A percentile compares a stretch with the other conserved stretches of the same genome.
Conservation (phyloP, 2,888 invertebrate species). For the Maniola hyperantus region DNA sequence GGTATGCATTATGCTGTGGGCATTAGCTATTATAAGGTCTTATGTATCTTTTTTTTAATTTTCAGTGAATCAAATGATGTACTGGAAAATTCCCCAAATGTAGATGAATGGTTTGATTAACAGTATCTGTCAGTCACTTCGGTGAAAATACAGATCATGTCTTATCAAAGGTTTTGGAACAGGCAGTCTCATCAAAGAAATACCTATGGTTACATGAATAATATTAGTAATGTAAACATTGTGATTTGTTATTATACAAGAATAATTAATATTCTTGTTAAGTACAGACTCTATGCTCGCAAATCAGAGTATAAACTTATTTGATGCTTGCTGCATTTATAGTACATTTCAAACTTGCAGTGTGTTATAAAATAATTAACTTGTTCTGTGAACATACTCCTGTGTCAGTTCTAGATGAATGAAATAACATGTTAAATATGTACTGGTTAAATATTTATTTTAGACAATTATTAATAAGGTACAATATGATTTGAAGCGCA, state of each 20-base stretch:
- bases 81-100: slow-evolving; percentile 92
- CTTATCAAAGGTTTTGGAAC: slow-evolving; percentile 1
- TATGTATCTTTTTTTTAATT: slow-evolving; percentile 50
- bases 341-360: slow-evolving; percentile 9
- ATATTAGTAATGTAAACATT: slow-evolving; percentile 20
- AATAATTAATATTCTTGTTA: slow-evolving; percentile 16
- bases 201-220: slow-evolving; percentile 15
- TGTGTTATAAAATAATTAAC: slow-evolving; percentile 24
- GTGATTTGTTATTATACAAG: slow-evolving; percentile 8
- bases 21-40: slow-evolving; percentile 7
- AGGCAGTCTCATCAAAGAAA: slow-evolving; percentile 20
- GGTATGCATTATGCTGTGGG: neutral
- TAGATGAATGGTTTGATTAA: slow-evolving; percentile 89
- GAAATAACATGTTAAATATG: slow-evolving; percentile 55
- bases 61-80: slow-evolving; percentile 92
- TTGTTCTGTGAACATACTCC: slow-evolving; percentile 16
- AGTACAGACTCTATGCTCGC: slow-evolving; percentile 20
- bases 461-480: slow-evolving; percentile 61
- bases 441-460: slow-evolving; percentile 80
- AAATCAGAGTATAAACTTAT: slow-evolving; percentile 18
- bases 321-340: slow-evolving; percentile 24
- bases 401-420: slow-evolving; percentile 25
- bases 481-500: slow-evolving; percentile 75
- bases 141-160: slow-evolving; percentile 27
- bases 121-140: slow-evolving; percentile 36